Evolutionary conservation across 2,797 vertebrate genomes (phyloP), one percentile per base, ranked within the genome.

Genomic region (Manis javanica): DNA sequence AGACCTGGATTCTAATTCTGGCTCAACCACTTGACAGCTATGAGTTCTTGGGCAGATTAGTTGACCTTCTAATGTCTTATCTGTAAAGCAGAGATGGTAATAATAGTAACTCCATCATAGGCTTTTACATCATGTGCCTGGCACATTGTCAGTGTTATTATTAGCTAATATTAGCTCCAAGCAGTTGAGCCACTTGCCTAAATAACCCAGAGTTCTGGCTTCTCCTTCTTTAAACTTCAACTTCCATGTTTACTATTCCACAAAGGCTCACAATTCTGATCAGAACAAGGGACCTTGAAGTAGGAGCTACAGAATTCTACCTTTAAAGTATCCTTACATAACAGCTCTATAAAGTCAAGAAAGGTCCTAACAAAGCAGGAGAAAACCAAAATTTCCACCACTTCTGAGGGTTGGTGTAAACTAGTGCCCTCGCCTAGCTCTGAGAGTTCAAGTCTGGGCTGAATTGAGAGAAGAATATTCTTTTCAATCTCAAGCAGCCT

Each of bases 1-100:
- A 87, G 64, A 96, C 69, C 37, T 61, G 39, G 12, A 63, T 78
- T 92, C 71, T 79, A 85, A 71, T 74, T 63, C 89, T 79, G 74
- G 31, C 37, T 96, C 74, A 87, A 61, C 34, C 68, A 90, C 59
- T 92, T 96, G 82, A 66, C 26, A 90, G 61, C 34, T 89, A 49
- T 16, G 66, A 89, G 64, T 34, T 91, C 63, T 82, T 74, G 7
- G 57, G 39, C 68, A 85, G 42, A 94, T 78, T 69, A 90, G 13
- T 92, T 72, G 88, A 83, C 34, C 68, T 84, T 95, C 53, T 26
- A 61, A 63, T 26, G 72, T 96, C 86, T 97, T 92, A 96, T 84
- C 83, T 94, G 79, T 90, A 95, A 93, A 86, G 86, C 42, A 74
- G 82, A 59, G 53, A 49, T 29, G 63, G 86, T 82, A 95, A 90